phyloP scores from a whole-genome alignment of 2,888 invertebrate species.

The Unio delphinus region DNA sequence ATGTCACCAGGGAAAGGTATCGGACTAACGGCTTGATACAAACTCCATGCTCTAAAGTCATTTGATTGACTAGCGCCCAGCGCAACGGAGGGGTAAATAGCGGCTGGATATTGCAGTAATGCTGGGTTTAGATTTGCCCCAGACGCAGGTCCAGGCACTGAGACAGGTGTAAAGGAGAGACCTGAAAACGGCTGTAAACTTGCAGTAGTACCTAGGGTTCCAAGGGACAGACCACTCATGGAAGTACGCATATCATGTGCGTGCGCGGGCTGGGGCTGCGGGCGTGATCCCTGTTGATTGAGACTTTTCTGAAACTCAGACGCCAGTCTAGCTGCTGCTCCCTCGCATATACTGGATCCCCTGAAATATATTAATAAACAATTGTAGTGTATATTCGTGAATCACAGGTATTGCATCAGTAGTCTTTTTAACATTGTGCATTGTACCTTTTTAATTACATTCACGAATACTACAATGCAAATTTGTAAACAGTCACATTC shows the following conservation, averaged over 20 bases:
- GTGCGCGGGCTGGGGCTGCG: slow-evolving; percentile 34
- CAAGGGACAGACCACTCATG: slow-evolving; percentile 30
- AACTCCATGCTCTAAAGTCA: slow-evolving; percentile 37
- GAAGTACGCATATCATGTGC: slow-evolving; percentile 31
- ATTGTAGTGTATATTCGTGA: too few species aligned
- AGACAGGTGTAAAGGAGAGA: slow-evolving; percentile 22
- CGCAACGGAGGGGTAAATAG: slow-evolving; percentile 31
- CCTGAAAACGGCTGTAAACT: slow-evolving; percentile 36
- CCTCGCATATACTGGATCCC: slow-evolving; percentile 6
- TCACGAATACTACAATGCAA: too few species aligned
- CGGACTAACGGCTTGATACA: slow-evolving; percentile 45
- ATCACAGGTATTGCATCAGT: too few species aligned
- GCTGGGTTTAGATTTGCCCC: slow-evolving; percentile 40
- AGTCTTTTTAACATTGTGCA: too few species aligned
- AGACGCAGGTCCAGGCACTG: slow-evolving; percentile 26
- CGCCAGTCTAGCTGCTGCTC: slow-evolving; percentile 1
- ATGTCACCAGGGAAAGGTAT: slow-evolving; percentile 45
- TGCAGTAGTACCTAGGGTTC: slow-evolving; percentile 23
- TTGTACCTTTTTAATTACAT: too few species aligned
- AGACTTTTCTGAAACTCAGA: slow-evolving; percentile 9
- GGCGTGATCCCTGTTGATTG: background rate
- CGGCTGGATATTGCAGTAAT: slow-evolving; percentile 48
- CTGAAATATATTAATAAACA: slow-evolving; percentile 6
- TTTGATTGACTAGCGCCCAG: slow-evolving; percentile 24
- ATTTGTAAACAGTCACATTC: too few species aligned